Conservation (phyloP, 2,888 invertebrate species). For the Pemphredon lugubris region DNA sequence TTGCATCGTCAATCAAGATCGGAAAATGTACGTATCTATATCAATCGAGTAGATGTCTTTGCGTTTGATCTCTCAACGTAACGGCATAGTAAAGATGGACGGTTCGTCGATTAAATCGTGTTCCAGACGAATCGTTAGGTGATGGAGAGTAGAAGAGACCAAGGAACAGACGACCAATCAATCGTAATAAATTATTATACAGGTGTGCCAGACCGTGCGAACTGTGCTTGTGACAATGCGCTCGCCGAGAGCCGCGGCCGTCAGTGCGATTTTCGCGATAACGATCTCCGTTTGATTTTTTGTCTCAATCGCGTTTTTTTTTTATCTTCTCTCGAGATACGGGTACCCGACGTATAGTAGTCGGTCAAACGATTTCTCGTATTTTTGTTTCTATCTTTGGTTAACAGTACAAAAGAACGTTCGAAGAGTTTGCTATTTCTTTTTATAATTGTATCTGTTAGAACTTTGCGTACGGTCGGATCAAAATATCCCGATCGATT, state of each 20-base stretch:
- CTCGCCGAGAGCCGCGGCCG: conserved; percentile 16
- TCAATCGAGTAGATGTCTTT: no score
- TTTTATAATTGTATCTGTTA: no score
- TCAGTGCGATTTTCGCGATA: no score
- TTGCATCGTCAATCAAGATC: no score
- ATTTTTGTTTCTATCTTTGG: no score
- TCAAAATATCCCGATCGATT: not conserved
- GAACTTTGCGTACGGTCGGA: no score
- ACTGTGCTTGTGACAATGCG: conserved; percentile 77
- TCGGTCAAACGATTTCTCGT: no score
- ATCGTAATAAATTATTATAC: conserved; percentile 47
- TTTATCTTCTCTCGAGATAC: conserved; percentile 28
- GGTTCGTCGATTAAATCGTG: conserved; percentile 43
- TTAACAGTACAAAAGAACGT: no score
- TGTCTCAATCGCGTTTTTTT: conserved; percentile 13
- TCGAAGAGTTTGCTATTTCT: no score
- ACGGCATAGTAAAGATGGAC: conserved; percentile 18
- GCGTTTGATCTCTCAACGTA: not conserved
- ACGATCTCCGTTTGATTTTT: not conserved
- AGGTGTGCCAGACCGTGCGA: conserved; percentile 71
- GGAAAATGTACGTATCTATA: no score
- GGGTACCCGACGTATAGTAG: not conserved
- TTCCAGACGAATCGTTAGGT: conserved; percentile 46
- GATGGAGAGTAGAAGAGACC: conserved; percentile 64
- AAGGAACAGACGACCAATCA: conserved; percentile 60